Base-by-base conservation (phyloP, 2,797 vertebrate genomes). In the Gymnocypris eckloni region DNA sequence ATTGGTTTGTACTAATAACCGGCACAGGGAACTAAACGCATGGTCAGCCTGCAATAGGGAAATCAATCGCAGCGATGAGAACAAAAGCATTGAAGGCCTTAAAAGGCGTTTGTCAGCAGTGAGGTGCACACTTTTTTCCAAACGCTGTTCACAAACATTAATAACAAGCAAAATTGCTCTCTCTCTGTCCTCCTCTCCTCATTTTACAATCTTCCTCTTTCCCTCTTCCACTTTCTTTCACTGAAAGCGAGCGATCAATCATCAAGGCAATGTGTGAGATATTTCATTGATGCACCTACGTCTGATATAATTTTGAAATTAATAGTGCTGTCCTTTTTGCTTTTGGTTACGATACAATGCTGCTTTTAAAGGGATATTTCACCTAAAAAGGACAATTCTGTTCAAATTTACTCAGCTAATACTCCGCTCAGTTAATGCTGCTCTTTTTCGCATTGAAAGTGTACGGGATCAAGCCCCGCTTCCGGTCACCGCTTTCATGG, bases 1-100 rank as follows among this genome's bases (percentile, higher is more conserved):
- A 80, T 87, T 81, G 76, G 69, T 85, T 87, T 85, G 52, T 70
- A 76, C 66, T 85, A 88, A 83, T 86, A 86, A 85, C 75, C 70
- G 61, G 56, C 81, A 84, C 48, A 59, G 69, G 78, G 80, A 86
- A 66, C 18, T 86, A 84, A 81, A 78, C 4, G 54, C 59, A 54
- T 33, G 50, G 84, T 89, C 76, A 86, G 72, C 56, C 71, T 69
- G 18, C 37, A 56, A 84, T 82, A 50, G 64, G 25, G 50, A 78
- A 85, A 84, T 85, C 82, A 85, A 81, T 88, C n/a, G 33, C 45
- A 67, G 43, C 13, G 48, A 39, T 20, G 64, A 86, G 66, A 77
- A 82, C 48, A 64, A 72, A 59, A 66, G 73, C 39, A 41, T 48
- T 75, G 66, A 79, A 41, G 13, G 75, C 66, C 78, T 89, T 87